These are phyloP conservation scores for Hofmannophila pseudospretella DNA, from an alignment of 2,888 invertebrate species.

Conservation along the genomic window DNA sequence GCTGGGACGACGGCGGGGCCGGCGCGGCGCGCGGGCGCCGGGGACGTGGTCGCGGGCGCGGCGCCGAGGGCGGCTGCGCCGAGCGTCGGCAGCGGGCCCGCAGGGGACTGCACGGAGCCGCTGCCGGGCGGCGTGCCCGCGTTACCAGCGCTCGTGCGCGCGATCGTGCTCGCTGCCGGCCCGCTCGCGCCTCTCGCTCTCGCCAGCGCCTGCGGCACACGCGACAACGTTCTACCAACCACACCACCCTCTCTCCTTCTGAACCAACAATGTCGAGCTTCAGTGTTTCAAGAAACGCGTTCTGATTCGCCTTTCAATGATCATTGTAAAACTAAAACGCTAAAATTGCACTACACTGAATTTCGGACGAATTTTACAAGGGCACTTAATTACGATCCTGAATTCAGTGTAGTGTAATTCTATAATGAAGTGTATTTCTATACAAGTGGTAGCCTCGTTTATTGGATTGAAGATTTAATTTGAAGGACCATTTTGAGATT, in stretches of 20 bases:
- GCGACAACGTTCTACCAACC: constrained; percentile 4
- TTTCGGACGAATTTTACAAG: no score
- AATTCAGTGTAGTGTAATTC: no score
- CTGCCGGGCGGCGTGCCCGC: constrained; percentile 54
- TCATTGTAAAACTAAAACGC: no score
- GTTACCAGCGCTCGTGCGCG: constrained; percentile 81
- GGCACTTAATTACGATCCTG: no score
- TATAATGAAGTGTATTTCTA: no score
- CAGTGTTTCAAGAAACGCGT: no score
- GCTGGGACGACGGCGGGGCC: constrained; percentile 63
- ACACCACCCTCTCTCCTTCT: not conserved
- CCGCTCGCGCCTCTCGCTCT: constrained; percentile 75
- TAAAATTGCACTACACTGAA: no score
- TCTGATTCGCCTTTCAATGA: no score
- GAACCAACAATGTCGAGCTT: not conserved
- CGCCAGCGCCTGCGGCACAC: constrained; percentile 45
- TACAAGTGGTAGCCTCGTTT: no score
- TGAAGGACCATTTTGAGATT: no score
- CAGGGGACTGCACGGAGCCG: constrained; percentile 48
- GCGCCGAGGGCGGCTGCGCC: constrained; percentile 24
- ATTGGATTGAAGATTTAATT: no score
- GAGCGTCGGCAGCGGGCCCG: constrained; percentile 24
- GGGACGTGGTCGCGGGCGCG: constrained; percentile 23
- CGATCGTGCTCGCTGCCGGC: constrained; percentile 70
- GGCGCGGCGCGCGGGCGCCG: constrained; percentile 68